These are phyloP conservation scores for Actinia equina DNA, from an alignment of 64 coral and sea anemone species.

Conservation along the genomic window DNA sequence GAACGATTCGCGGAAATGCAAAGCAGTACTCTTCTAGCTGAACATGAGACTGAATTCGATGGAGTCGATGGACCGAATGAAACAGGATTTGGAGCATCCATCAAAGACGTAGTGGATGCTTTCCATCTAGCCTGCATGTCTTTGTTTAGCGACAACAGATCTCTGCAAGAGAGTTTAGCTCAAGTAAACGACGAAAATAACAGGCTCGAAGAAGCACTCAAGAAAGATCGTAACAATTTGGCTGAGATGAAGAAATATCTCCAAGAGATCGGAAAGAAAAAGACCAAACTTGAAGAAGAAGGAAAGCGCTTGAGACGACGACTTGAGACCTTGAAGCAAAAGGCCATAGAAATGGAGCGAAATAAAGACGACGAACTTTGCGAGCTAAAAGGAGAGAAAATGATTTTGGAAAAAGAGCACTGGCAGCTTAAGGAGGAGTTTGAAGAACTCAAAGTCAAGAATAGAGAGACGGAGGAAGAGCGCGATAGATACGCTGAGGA, in stretches of 20 bases:
- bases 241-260: slow-evolving; percentile 71
- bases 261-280: slow-evolving; percentile 75
- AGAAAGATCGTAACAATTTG: slow-evolving; percentile 62
- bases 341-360: slow-evolving; percentile 64
- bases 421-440: slow-evolving; percentile 60
- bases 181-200: slow-evolving; percentile 28
- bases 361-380: slow-evolving; percentile 73
- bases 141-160: slow-evolving; percentile 75
- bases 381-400: slow-evolving; percentile 54
- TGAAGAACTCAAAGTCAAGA: slow-evolving; percentile 50
- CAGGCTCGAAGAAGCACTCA: slow-evolving; percentile 50
- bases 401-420: slow-evolving; percentile 48
- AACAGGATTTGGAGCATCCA: slow-evolving; percentile 23
- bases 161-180: slow-evolving; percentile 42
- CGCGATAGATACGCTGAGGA: slow-evolving; percentile 56
- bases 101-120: slow-evolving; percentile 57
- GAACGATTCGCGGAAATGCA: slow-evolving; percentile 53
- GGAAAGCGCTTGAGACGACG: slow-evolving; percentile 64
- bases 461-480: slow-evolving; percentile 56
- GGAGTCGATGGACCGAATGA: slow-evolving; percentile 20
- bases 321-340: slow-evolving; percentile 63
- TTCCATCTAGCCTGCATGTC: slow-evolving; percentile 68
- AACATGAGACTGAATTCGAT: slow-evolving; percentile 21
- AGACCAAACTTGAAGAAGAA: slow-evolving; percentile 77
- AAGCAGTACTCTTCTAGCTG: slow-evolving; percentile 12